phyloP scores from a whole-genome alignment of 2,113 vertebrate genomes.

The Xerus inauris region DNA sequence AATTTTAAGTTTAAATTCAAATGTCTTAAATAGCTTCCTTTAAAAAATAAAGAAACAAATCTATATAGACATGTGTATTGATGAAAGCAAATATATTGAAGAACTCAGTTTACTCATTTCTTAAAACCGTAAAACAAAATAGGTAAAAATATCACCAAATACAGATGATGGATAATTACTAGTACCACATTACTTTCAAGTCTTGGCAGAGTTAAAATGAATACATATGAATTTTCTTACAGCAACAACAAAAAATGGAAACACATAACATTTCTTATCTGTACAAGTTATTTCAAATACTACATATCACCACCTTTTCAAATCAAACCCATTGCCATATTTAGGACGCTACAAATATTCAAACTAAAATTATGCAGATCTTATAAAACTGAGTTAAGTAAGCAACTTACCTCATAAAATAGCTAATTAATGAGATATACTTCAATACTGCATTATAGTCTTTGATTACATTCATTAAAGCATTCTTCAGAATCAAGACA shows the following conservation, averaged over 20 bases:
- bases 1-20: conserved; percentile 58
- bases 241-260: conserved; percentile 77
- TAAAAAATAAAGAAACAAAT: background rate
- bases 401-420: conserved; percentile 75
- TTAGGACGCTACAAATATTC: conserved; percentile 53
- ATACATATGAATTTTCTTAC: conserved; percentile 69
- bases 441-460: conserved; percentile 15
- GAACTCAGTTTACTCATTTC: conserved; percentile 37
- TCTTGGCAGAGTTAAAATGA: conserved; percentile 52
- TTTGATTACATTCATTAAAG: conserved; percentile 59
- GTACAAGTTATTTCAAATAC: conserved; percentile 31
- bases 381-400: conserved; percentile 12
- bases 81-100: conserved; percentile 33
- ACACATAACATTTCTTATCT: conserved; percentile 75
- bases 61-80: background rate
- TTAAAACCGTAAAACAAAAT: conserved; percentile 34
- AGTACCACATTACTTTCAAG: conserved; percentile 51
- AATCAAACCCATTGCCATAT: conserved; percentile 31
- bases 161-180: background rate
- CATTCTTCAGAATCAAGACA: conserved; percentile 63
- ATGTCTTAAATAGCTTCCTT: background rate
- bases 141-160: conserved; percentile 59
- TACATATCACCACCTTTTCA: conserved; percentile 27
- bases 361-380: conserved; percentile 54
- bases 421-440: conserved; percentile 58